Evolutionary conservation across 35 echinoderm and acorn worm genomes (phyloP).

Genomic region (Diadema setosum): DNA sequence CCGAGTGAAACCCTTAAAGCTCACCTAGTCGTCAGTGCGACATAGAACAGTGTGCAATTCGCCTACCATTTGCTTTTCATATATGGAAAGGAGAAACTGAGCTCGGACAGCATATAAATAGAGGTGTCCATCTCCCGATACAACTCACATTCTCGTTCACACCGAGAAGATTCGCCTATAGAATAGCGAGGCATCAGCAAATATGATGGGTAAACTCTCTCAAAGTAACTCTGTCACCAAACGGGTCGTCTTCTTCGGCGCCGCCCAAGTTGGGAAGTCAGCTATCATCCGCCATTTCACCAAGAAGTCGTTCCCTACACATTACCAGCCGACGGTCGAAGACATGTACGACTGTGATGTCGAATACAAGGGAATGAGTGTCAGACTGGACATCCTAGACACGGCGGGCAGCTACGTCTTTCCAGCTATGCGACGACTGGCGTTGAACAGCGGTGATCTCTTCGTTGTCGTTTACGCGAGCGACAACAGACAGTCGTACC

Average conservation of each 20-base stretch:
- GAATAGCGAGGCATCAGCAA: no score
- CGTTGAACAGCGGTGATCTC: neutral
- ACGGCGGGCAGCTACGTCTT: neutral
- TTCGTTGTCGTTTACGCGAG: conserved; percentile 27
- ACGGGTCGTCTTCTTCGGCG: neutral
- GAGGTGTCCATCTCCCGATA: no score
- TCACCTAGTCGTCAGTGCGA: no score
- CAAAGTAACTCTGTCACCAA: no score
- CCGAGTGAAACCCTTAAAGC: no score
- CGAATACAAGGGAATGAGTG: neutral
- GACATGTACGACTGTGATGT: neutral
- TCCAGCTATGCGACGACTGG: conserved; percentile 18
- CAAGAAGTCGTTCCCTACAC: neutral
- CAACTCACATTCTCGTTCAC: no score
- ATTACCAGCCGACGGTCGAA: neutral
- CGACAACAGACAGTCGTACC: neutral
- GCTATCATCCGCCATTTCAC: neutral
- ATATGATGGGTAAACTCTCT: no score
- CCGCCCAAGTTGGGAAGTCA: neutral
- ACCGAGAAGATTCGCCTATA: no score
- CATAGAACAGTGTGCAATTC: no score
- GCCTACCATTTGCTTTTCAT: no score
- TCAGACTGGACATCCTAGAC: conserved; percentile 7
- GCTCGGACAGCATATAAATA: no score
- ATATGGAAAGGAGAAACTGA: no score